Evolutionary conservation across 2,797 vertebrate species (phyloP), one percentile per base, ranked within the genome.

Genomic region (Pachyuromys duprasi): DNA sequence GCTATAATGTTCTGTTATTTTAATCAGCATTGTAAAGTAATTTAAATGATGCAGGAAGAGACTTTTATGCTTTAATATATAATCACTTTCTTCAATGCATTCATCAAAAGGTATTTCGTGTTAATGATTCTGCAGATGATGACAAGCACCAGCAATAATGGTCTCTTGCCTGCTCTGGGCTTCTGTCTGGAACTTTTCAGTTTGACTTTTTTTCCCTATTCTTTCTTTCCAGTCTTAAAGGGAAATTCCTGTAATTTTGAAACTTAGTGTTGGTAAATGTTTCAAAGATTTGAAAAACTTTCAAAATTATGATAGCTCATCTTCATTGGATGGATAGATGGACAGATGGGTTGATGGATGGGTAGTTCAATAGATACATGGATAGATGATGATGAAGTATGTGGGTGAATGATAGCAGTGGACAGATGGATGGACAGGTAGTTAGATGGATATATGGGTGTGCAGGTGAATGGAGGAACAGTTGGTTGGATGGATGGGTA

Each of bases 1-100:
- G 98, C 98, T 97, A 98, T 98, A 98, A 97, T 95, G 93, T 98
- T 98, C 98, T 98, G 97, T 98, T 98, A 98, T 98, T 98, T 98
- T 98, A 98, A 98, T 98, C 98, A 98, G 97, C 95, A 97, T 97
- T 97, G 97, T 97, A 96, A 97, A 98, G 97, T 97, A 98, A 98
- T 98, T 98, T 98, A 97, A 98, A 97, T 89, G 97, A 94, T 81
- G 92, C 78, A 88, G 80, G 97, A 96, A 97, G 96, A 98, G 97
- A 98, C 95, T 97, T 98, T 98, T 96, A 92, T 92, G 88, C 97
- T 97, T 98, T 98, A 98, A 96, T 84, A 82, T 94, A 86, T 91
- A 97, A 98, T 98, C 97, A 92, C 96, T 94, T 88, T 97, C 92
- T 91, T 87, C 90, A 84, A 95, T 97, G 97, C 20, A 97, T 97